Conservation (phyloP, 1,140 invertebrate species). For the Formica selysi region DNA sequence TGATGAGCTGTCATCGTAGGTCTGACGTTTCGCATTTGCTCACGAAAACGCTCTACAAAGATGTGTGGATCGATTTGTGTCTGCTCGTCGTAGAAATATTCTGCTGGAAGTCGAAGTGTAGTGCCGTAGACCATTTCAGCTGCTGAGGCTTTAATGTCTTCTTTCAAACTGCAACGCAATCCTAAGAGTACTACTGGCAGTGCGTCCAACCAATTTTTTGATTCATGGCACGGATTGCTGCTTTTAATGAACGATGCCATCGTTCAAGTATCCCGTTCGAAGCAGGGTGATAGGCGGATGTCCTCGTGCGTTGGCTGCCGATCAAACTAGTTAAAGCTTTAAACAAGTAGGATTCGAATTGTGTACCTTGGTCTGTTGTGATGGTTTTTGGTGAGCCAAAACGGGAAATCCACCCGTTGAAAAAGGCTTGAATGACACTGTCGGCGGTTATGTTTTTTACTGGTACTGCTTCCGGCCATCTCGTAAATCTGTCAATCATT, state of each 20-base stretch:
- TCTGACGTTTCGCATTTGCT: too few species aligned
- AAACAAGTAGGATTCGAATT: constrained; percentile 27
- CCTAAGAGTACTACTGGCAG: background rate
- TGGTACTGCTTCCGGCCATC: constrained; percentile 17
- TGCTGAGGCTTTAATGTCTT: background rate
- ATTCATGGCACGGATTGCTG: background rate
- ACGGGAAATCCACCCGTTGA: background rate
- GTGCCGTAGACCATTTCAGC: background rate
- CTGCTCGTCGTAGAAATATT: background rate
- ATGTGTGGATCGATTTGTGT: too few species aligned
- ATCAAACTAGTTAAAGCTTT: background rate
- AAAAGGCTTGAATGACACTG: background rate
- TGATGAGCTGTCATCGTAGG: too few species aligned
- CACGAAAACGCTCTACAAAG: too few species aligned
- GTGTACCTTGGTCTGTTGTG: constrained; percentile 23
- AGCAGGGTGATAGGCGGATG: background rate
- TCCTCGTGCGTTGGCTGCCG: too few species aligned
- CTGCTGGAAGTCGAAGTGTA: background rate
- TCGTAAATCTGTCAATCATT: constrained; percentile 19
- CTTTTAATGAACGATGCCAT: background rate
- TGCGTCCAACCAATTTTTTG: background rate
- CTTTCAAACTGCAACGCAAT: background rate
- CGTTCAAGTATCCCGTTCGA: background rate
- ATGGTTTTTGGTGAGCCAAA: constrained; percentile 12
- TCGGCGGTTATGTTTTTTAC: background rate